Evolutionary conservation across 2,113 vertebrate species (phyloP), one percentile per base, ranked within the genome.

Genomic region (Nycticebus coucang): DNA sequence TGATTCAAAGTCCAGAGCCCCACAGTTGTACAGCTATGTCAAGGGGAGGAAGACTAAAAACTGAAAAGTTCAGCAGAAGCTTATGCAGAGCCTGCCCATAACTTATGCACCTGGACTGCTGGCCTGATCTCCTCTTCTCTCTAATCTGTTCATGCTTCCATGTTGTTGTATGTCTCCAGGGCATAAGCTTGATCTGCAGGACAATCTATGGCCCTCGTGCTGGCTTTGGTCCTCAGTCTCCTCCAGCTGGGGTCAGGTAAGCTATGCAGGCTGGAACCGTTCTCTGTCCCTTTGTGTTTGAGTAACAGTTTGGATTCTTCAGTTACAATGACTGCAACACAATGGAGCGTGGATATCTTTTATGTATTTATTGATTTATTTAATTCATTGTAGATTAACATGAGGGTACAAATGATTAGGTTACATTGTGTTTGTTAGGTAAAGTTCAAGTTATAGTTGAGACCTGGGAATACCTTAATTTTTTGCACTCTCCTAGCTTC

Each of bases 201-300:
- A 71, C 33, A 71, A 69, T 3, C 15, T 35, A 59, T 89, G 93
- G n/a, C 26, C 3, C 28, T 89, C 7, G 3, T 68, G 28, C 59
- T 84, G 22, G 21, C 11, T 22, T 45, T 68, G 26, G 5, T 28
- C 68, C 59, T 83, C 45, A 77, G 69, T 55, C 68, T 94, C 28
- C 78, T 89, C 11, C 9, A 19, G 45, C 69, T 89, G 79, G 93
- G n/a, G 0, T 69, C 71, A 90, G 80, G 79, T 94, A 84, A 94
- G 87, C 5, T n/a, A 30, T 35, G 7, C 30, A 77, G 12, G 45
- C 7, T 19, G 14, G 28, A 15, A 50, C 8, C 10, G 8, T 50
- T 50, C 11, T 89, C 14, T 57, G 18, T 60, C 50, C n/a, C 4
- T 45, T n/a, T 3, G 28, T 60, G 5, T 50, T 35, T 28, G 14